Percentiles rank a stretch among this genome's conserved stretches.
phyloP scores from a whole-genome alignment of 2,797 vertebrate genomes.

The Anabas testudineus region DNA sequence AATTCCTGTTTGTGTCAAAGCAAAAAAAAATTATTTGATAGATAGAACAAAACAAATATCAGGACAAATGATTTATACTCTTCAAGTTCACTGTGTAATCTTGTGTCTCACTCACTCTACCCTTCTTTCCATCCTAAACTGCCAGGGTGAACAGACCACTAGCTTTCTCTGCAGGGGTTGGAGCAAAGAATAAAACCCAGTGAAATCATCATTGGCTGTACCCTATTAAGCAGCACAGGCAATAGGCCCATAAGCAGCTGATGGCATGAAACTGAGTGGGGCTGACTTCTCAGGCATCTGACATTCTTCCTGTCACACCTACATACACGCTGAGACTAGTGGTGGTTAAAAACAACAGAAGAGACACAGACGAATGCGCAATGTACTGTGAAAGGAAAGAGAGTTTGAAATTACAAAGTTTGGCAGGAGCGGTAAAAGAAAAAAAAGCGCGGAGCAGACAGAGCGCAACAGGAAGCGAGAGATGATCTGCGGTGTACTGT shows the following conservation, averaged over 20 bases:
- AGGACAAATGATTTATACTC: no score
- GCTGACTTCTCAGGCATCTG: conserved; percentile 55
- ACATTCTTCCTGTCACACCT: conserved; percentile 56
- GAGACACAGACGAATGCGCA: neutral
- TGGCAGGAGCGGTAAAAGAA: conserved; percentile 9
- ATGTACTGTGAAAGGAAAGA: conserved; percentile 1
- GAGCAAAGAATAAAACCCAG: conserved; percentile 39
- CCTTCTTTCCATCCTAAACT: conserved; percentile 16
- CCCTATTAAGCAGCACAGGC: conserved; percentile 45
- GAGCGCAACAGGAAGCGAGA: conserved; percentile 48
- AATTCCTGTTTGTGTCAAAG: no score
- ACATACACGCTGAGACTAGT: conserved; percentile 14
- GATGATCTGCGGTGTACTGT: conserved; percentile 39
- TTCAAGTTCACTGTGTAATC: neutral
- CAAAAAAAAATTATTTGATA: no score
- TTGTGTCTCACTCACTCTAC: neutral
- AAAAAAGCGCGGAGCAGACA: neutral
- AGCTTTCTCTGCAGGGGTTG: conserved; percentile 39
- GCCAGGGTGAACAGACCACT: conserved; percentile 19
- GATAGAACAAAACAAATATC: no score
- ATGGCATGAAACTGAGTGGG: conserved; percentile 36
- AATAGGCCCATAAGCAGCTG: conserved; percentile 52
- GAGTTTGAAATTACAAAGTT: conserved; percentile 11
- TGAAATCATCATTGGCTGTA: conserved; percentile 55
- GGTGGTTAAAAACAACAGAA: conserved; percentile 11